Conservation (phyloP, 2,113 vertebrate genomes). For the Synchiropus splendidus region DNA sequence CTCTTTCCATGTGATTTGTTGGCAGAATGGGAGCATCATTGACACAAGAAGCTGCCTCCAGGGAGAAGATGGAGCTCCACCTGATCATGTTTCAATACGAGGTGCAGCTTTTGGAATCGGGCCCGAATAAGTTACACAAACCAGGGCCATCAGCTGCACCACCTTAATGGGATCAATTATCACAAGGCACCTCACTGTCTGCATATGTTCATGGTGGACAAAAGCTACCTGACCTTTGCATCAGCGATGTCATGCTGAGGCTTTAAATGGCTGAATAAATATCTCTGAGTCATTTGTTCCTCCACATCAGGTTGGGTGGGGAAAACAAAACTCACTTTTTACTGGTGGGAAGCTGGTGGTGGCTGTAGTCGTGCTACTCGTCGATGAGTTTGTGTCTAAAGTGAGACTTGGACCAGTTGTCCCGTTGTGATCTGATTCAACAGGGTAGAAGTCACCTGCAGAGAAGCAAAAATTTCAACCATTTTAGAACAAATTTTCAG, state of each 20-base stretch:
- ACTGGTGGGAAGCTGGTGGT: conserved; percentile 20
- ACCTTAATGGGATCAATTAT: conserved; percentile 43
- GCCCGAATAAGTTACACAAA: conserved; percentile 8
- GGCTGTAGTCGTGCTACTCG: no score
- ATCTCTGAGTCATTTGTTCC: not conserved
- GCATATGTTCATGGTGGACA: conserved; percentile 1
- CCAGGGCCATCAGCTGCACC: conserved; percentile 9
- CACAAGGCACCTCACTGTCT: conserved; percentile 31
- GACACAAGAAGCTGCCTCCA: conserved; percentile 28
- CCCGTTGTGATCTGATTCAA: conserved; percentile 49
- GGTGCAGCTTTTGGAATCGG: conserved; percentile 9
- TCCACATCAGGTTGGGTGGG: not conserved
- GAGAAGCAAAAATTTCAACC: conserved; percentile 9
- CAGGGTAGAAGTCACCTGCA: conserved; percentile 54
- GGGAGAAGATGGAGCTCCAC: conserved; percentile 21
- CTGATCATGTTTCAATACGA: conserved; percentile 22
- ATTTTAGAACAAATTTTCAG: no score
- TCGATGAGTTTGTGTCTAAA: not conserved
- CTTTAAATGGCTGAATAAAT: not conserved
- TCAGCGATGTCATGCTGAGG: not conserved
- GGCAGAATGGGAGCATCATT: conserved; percentile 16
- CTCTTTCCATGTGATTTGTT: conserved; percentile 49
- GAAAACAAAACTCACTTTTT: conserved; percentile 51
- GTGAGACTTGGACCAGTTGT: conserved; percentile 17
- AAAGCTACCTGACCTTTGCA: not conserved